Percentiles rank a stretch among this genome's conserved stretches.
Evolutionary conservation across 2,113 vertebrate genomes (phyloP).

Genomic region (Rhodinocichla rosea): DNA sequence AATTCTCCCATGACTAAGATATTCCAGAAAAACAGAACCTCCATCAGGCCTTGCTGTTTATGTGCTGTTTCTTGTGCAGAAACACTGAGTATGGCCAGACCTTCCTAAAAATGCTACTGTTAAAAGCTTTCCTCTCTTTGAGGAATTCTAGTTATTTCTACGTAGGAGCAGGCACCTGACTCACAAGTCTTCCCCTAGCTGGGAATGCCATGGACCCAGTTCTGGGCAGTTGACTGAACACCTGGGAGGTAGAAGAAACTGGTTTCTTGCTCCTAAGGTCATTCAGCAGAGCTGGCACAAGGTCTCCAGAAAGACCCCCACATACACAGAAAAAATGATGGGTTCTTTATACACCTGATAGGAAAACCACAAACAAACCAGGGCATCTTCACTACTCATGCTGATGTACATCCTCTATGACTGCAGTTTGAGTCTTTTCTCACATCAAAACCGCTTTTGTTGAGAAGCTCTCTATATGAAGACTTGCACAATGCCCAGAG

Average conservation of each 20-base stretch:
- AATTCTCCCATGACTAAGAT: not conserved
- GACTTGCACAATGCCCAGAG: not conserved
- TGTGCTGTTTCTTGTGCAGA: not conserved
- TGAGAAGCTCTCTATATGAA: not conserved
- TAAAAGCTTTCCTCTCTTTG: not conserved
- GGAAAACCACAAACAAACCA: not conserved
- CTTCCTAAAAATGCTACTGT: not conserved
- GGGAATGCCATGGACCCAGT: not conserved
- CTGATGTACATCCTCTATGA: not conserved
- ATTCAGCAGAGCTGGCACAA: not conserved
- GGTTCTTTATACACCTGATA: not conserved
- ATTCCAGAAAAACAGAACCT: not conserved
- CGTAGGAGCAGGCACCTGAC: not conserved
- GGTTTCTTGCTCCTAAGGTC: not conserved
- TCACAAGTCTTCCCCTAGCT: not conserved
- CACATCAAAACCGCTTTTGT: not conserved
- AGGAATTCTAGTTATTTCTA: conserved; percentile 32
- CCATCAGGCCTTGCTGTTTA: not conserved
- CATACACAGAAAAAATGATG: not conserved
- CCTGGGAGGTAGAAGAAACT: not conserved
- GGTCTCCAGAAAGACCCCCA: not conserved
- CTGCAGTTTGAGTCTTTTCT: not conserved
- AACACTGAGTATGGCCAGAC: not conserved
- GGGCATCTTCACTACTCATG: not conserved
- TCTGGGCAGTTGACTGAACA: not conserved